Evolutionary conservation across 1,140 invertebrate species (phyloP), one percentile per base, ranked within the genome.

Genomic region (Aphidius ervi): DNA sequence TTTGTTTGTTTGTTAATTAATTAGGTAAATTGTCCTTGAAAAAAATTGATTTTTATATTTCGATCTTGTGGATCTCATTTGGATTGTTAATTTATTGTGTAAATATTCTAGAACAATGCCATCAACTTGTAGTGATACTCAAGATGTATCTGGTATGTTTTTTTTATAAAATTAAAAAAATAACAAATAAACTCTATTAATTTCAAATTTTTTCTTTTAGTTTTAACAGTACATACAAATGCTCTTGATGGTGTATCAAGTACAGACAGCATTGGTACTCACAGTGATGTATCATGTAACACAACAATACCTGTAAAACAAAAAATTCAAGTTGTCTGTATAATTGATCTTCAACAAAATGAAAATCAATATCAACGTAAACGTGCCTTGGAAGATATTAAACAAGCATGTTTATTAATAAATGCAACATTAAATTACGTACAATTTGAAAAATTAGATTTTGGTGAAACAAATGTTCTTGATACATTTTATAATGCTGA

Each of bases 401-500:
- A 87, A 68, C 84, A 88, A 73, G 91, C 91, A 41, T 92, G 92
- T 66, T 82, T 85, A 62, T 74, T 88, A 53, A 85, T 92, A 2
- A 90, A 90, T 74, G 91, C 90, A 1, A 89, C 88, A 77, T 83
- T 91, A 65, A 88, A 92, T 74, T 88, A 91, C 69, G 88, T 84
- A 45, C 76, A 93, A 88, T 93, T 92, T 83, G 89, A 93, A 70
- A 92, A 92, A 73, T 76, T 93, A 43, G 91, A 93, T 77, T 93
- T 92, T 81, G 91, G 91, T 4, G 91, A 94, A 78, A 87, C 89
- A 57, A 92, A 90, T 78, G 89, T 91, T 5, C 68, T 92, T 68
- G 91, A 92, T 65, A 90, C 86, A 70, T 93, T 93, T 78, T 98
- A 99, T 78, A 97, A 97, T 86, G 96, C 97, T 1, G 97, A 99